phyloP scores from a whole-genome alignment of 2,797 vertebrate genomes.

The Sebastes baramenuke region DNA sequence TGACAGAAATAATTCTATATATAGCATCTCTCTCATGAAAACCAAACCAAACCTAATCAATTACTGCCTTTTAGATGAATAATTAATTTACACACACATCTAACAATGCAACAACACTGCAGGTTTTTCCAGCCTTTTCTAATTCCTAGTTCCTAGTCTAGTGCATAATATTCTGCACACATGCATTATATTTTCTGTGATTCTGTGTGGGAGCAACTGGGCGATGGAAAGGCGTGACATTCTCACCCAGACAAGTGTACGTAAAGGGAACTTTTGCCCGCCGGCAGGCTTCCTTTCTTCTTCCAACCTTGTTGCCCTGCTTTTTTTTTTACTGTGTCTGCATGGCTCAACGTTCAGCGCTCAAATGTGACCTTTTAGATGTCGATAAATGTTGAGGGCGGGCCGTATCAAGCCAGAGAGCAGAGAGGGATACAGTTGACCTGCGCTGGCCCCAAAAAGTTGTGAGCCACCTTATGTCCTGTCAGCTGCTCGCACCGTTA shows the following conservation, averaged over 20 bases:
- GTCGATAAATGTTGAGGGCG: slow-evolving; percentile 38
- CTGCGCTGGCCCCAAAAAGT: slow-evolving; percentile 18
- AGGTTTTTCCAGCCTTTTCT: neutral
- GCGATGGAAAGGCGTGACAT: neutral
- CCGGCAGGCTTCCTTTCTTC: neutral
- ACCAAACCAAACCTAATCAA: neutral
- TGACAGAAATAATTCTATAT: neutral
- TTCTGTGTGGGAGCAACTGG: neutral
- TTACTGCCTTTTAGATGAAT: neutral
- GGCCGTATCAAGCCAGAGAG: neutral
- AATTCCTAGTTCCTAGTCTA: neutral
- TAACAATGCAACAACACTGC: neutral
- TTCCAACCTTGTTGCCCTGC: neutral
- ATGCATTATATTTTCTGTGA: neutral
- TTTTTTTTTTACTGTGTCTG: neutral
- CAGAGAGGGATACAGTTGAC: slow-evolving; percentile 2
- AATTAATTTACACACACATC: neutral
- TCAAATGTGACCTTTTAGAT: slow-evolving; percentile 43
- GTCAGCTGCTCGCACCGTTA: neutral
- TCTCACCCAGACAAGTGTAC: neutral
- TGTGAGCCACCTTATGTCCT: neutral
- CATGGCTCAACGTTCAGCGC: slow-evolving; percentile 12
- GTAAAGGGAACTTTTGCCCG: neutral
- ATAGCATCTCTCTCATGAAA: neutral
- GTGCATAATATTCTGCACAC: neutral